phyloP scores from a whole-genome alignment of 2,888 invertebrate genomes.

The Andrena flavipes region DNA sequence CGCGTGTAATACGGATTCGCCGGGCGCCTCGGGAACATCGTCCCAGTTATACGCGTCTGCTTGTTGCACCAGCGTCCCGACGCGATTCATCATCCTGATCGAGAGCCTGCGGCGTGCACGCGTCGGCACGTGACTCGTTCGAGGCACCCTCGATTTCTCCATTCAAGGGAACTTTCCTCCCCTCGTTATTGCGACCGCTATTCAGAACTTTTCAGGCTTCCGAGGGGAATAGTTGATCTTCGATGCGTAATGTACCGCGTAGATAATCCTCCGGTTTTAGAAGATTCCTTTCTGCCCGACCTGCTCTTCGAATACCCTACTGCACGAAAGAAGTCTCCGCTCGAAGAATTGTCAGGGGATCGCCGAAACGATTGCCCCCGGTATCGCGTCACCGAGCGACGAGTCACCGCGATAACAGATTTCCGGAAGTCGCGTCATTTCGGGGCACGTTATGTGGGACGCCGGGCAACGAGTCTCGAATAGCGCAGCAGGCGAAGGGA shows the following conservation, averaged over 20 bases:
- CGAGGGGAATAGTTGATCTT: too few relatives aligned
- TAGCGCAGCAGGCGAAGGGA: slow-evolving; percentile 45
- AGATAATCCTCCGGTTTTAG: too few relatives aligned
- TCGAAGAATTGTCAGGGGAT: background rate
- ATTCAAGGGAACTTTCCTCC: background rate
- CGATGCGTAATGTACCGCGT: too few relatives aligned
- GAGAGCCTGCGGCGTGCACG: slow-evolving; percentile 7
- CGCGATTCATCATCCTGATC: slow-evolving; percentile 42
- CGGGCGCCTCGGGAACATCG: slow-evolving; percentile 40
- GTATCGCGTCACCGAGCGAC: slow-evolving; percentile 16
- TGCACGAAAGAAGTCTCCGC: background rate
- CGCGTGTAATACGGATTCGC: slow-evolving; percentile 39
- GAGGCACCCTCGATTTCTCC: background rate
- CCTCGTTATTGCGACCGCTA: too few relatives aligned
- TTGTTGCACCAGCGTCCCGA: background rate
- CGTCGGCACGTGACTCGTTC: slow-evolving; percentile 27
- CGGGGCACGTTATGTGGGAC: slow-evolving; percentile 22
- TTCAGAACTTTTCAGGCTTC: too few relatives aligned
- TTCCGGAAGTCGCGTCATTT: slow-evolving; percentile 46
- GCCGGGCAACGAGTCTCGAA: slow-evolving; percentile 34
- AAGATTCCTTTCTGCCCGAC: background rate
- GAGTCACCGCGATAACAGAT: slow-evolving; percentile 8
- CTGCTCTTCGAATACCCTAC: too few relatives aligned
- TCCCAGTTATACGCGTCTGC: slow-evolving; percentile 32
- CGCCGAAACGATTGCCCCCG: background rate